These are phyloP conservation scores for Microtus ochrogaster DNA, from an alignment of 2,113 vertebrate species.

Conservation along the genomic window DNA sequence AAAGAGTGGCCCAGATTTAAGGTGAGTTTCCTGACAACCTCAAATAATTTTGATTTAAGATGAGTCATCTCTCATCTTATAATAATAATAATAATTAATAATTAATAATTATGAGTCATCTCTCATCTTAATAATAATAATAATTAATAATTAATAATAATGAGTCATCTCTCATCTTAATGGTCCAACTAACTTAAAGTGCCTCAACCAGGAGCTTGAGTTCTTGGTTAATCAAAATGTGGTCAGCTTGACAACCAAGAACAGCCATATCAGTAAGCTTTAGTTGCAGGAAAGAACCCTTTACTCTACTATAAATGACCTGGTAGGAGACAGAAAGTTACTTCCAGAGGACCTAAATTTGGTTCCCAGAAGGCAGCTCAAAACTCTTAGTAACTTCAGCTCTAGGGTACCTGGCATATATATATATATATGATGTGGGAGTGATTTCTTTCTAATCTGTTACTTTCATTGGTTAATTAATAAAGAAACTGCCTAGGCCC, in stretches of 20 bases:
- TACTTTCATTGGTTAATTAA: too few species aligned
- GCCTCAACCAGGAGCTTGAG: too few species aligned
- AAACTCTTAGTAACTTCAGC: not conserved
- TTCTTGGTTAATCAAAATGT: not conserved
- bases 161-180: accelerated
- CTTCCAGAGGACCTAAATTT: not conserved
- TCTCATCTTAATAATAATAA: too few species aligned
- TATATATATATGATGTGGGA: too few species aligned
- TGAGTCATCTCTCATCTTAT: too few species aligned
- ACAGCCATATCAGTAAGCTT: not conserved
- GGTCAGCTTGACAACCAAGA: not conserved
- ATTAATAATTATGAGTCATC: too few species aligned
- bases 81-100: too few species aligned
- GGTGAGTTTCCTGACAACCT: not conserved
- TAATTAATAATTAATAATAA: too few species aligned
- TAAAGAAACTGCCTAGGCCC: too few species aligned
- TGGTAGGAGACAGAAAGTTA: not conserved
- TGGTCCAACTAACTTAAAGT: not conserved
- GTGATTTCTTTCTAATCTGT: too few species aligned
- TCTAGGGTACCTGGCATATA: not conserved
- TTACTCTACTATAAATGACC: too few species aligned
- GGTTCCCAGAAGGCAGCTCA: not conserved
- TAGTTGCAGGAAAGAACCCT: not conserved
- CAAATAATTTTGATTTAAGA: not conserved
- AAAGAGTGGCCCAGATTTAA: not conserved